Percentiles rank a stretch among this genome's conserved stretches.
Conservation (phyloP, 2,797 vertebrate genomes). For the Atherinosoma microstoma region DNA sequence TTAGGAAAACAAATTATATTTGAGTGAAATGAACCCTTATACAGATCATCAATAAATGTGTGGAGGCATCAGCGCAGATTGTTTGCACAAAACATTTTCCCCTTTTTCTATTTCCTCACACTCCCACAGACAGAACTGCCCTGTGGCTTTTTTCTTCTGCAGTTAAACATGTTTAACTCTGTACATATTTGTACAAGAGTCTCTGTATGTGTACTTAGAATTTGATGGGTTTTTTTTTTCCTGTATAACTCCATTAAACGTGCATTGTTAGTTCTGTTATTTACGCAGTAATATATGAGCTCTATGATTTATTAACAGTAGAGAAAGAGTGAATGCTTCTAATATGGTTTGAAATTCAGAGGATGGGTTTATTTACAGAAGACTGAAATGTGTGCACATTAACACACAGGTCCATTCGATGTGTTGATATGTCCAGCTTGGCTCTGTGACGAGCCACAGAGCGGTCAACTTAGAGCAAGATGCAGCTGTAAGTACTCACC, state of each 20-base stretch:
- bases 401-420: not conserved
- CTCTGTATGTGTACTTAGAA: conserved; percentile 1
- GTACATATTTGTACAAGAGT: conserved; percentile 24
- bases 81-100: conserved; percentile 23
- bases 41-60: conserved; percentile 44
- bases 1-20: conserved; percentile 56
- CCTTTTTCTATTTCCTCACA: conserved; percentile 12
- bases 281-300: conserved; percentile 1
- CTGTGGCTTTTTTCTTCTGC: conserved; percentile 26
- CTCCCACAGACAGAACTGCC: conserved; percentile 29
- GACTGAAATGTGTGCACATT: not conserved
- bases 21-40: conserved; percentile 34
- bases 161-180: conserved; percentile 34
- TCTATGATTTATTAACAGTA: not conserved
- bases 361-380: conserved; percentile 3
- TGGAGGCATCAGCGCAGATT: conserved; percentile 28
- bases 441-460: conserved; percentile 27
- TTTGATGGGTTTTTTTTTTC: not conserved
- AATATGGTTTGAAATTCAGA: conserved; percentile 34
- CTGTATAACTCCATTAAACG: not conserved
- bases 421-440: conserved; percentile 3
- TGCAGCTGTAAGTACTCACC: conserved; percentile 30
- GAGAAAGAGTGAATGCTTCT: conserved; percentile 11
- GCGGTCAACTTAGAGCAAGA: conserved; percentile 27
- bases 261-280: conserved; percentile 15